phyloP scores from a whole-genome alignment of 2,888 invertebrate genomes.

The Xestia sexstrigata region DNA sequence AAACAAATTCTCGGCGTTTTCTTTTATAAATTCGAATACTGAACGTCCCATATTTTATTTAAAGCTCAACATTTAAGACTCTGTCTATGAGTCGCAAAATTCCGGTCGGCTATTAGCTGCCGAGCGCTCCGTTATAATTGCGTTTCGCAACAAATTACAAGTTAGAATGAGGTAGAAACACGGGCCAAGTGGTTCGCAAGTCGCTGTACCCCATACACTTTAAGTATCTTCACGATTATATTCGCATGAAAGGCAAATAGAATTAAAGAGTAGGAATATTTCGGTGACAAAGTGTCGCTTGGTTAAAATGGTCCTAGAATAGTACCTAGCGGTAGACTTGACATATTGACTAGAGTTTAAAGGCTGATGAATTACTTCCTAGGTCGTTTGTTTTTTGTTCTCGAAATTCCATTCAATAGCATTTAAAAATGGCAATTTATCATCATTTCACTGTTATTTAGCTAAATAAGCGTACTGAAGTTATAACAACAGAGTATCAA shows the following conservation, averaged over 20 bases:
- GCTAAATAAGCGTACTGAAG: not conserved
- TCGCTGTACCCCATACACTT: conserved; percentile 59
- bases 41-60: conserved; percentile 64
- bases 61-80: conserved; percentile 60
- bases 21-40: conserved; percentile 44
- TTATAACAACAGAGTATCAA: conserved; percentile 19
- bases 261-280: conserved; percentile 25
- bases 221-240: conserved; percentile 58
- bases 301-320: not conserved
- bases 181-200: conserved; percentile 74
- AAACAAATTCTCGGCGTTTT: not conserved
- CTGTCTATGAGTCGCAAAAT: conserved; percentile 64
- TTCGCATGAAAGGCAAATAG: conserved; percentile 40
- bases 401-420: not conserved
- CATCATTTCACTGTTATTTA: not conserved
- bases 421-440: not conserved
- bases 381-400: not conserved
- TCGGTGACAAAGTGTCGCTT: conserved; percentile 4
- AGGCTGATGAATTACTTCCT: not conserved
- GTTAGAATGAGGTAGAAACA: conserved; percentile 81
- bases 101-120: conserved; percentile 77
- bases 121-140: conserved; percentile 83
- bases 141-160: conserved; percentile 87
- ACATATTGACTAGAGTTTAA: not conserved
- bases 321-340: not conserved